Evolutionary conservation across 2,113 vertebrate genomes (phyloP), one percentile per base, ranked within the genome.

Genomic region (Cisticola juncidis): DNA sequence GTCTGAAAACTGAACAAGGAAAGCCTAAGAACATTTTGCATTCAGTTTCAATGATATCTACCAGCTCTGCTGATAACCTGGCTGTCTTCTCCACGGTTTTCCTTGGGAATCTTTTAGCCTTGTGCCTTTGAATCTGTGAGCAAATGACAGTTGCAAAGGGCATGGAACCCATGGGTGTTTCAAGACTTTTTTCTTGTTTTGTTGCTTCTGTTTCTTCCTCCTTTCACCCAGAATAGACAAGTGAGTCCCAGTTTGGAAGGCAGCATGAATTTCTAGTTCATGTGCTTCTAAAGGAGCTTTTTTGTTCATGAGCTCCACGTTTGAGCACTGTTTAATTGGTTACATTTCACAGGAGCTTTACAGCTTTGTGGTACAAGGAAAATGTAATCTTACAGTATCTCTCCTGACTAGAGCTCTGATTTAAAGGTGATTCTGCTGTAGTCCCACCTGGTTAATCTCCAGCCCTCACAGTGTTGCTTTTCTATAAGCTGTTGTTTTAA

Each of bases 81-180:
- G 38, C 9, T 21, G 1, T 58, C 15, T 5, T 16, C 65, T 33
- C 51, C 9, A 3, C 0, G 0, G 12, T 24, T 25, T 81, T 68
- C 21, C 58, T 48, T 60, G 58, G 50, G 20, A 62, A 42, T 22
- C 21, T 47, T 53, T 70, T 28, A 9, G 56, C 40, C 35, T 60
- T 48, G 40, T 60, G 40, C 48, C 48, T 81, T 60, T 56, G 19
- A 28, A 16, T 57, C 12, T 29, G 47, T 70, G 56, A 61, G 33
- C 33, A 50, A 44, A 18, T 56, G 44, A 11, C 20, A 58, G 20
- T 33, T 85, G 66, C 51, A 38, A 31, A 81, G 60, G 24, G 9
- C 35, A 22, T 60, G 4, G 3, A 73, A 56, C 23, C 50, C 28
- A 1, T 25, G 48, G n/a, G 20, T 4, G 3, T 92, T 74, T 70